A percentile compares a stretch with the other conserved stretches of the same genome.
phyloP scores from a whole-genome alignment of 2,888 invertebrate genomes.

The Trisateles emortualis region DNA sequence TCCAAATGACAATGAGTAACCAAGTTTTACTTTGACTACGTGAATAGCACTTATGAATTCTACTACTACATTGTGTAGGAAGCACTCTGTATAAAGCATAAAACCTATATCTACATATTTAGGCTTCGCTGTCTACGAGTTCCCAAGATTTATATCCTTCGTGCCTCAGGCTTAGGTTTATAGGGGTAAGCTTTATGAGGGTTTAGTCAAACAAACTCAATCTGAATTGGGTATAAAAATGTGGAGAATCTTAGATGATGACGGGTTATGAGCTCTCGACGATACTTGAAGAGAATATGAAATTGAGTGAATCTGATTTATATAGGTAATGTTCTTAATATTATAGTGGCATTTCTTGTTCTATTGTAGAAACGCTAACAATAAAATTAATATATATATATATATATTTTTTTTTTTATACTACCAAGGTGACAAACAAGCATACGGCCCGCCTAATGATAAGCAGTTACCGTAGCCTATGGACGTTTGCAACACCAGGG shows the following conservation, averaged over 20 bases:
- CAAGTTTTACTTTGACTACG: too few species aligned
- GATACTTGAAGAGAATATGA: slow-evolving; percentile 3
- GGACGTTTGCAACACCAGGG: too few species aligned
- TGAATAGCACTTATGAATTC: too few species aligned
- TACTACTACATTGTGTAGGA: too few species aligned
- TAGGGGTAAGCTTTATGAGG: slow-evolving; percentile 14
- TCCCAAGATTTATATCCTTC: slow-evolving; percentile 10
- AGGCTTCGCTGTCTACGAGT: slow-evolving; percentile 1
- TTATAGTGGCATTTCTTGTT: not conserved
- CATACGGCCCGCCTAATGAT: too few species aligned
- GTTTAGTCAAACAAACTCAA: slow-evolving; percentile 15
- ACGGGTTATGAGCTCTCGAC: slow-evolving; percentile 2
- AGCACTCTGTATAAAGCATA: not conserved
- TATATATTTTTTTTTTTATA: too few species aligned
- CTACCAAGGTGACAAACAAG: too few species aligned
- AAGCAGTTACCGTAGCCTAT: too few species aligned
- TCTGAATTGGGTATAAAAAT: slow-evolving; percentile 15
- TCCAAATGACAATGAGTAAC: too few species aligned
- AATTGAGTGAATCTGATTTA: not conserved
- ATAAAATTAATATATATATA: too few species aligned
- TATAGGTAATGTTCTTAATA: not conserved
- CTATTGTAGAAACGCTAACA: too few species aligned
- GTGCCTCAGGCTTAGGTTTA: slow-evolving; percentile 9
- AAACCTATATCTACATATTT: not conserved
- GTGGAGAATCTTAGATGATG: slow-evolving; percentile 5